Evolutionary conservation across 2,888 invertebrate genomes (phyloP), one percentile per base, ranked within the genome.

Genomic region (Abrostola triplasia): DNA sequence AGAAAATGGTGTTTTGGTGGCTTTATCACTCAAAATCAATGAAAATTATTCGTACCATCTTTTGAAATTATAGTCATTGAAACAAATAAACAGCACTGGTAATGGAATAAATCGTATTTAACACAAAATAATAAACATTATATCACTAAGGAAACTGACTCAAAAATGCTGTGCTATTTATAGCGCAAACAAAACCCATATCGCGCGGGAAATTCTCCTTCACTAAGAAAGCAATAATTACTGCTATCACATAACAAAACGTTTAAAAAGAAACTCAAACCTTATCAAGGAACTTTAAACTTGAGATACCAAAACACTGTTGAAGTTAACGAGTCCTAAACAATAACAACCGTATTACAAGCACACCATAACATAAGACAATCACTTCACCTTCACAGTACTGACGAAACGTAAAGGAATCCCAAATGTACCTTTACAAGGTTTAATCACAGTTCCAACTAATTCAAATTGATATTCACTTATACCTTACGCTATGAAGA

Each of bases 191-290:
- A 9, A 47, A 7, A 24, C 7, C 13, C 13, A 47, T 24, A 47
- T 24, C 24, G 24, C 24, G 24, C 44, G 44, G 44, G 44, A 47
- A 47, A 47, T 47, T 47, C 44, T 24, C 24, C 13, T 24, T 9
- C n/a, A n/a, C n/a, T 6, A 24, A 47, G 24, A 47, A 13, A 47
- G 13, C 44, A 47, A 24, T 47, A 47, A 47, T 24, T 24, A 9
- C 10, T 13, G 44, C 24, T 9, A 24, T 24, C 24, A 47, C 44
- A 13, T 8, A 9, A 13, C 10, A 24, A 47, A 12, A 44, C 13
- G 44, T 24, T 47, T 47, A 47, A 13, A 47, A 47, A 47, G 24
- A 47, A 47, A 47, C 13, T 8, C 13, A 47, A 47, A 47, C 44
- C 44, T 47, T 47, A 47, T 47, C 44, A 8, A 24, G 24, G 24